These are phyloP conservation scores for Tragelaphus strepsiceros DNA, from an alignment of 2,113 vertebrate species.

Conservation along the genomic window DNA sequence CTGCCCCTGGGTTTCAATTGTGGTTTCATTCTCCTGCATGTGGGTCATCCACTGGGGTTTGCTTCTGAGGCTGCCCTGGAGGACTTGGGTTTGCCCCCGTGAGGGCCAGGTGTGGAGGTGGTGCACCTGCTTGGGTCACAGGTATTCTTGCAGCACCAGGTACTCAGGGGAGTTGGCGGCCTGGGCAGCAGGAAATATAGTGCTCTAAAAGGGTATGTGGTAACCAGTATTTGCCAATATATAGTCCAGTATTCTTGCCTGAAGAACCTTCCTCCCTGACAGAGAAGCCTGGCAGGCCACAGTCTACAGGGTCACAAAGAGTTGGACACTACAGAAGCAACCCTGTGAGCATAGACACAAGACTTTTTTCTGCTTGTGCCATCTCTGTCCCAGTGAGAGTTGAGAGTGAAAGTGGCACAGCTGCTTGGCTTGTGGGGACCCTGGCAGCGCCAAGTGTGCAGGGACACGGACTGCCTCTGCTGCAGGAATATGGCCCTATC, in stretches of 20 bases:
- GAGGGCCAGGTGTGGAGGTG: neutral
- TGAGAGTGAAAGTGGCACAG: neutral
- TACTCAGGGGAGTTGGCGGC: neutral
- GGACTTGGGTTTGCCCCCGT: neutral
- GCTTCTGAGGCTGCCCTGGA: neutral
- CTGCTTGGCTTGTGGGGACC: neutral
- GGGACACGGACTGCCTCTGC: neutral
- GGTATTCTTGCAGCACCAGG: neutral
- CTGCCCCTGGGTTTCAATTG: neutral
- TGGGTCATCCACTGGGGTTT: neutral
- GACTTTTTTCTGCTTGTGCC: neutral
- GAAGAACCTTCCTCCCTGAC: neutral
- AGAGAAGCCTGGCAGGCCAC: neutral
- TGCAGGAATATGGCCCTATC: neutral
- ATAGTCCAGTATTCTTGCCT: neutral
- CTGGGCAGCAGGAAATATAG: neutral
- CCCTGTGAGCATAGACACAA: neutral
- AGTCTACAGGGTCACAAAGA: neutral
- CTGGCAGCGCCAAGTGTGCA: neutral
- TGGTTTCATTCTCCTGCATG: neutral
- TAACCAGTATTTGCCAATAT: neutral
- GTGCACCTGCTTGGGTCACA: neutral
- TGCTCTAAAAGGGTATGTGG: neutral
- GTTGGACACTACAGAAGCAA: rapidly evolving
- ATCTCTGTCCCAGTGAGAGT: neutral